Evolutionary conservation across 2,797 vertebrate genomes (phyloP).

Genomic region (Lacerta bilineata): DNA sequence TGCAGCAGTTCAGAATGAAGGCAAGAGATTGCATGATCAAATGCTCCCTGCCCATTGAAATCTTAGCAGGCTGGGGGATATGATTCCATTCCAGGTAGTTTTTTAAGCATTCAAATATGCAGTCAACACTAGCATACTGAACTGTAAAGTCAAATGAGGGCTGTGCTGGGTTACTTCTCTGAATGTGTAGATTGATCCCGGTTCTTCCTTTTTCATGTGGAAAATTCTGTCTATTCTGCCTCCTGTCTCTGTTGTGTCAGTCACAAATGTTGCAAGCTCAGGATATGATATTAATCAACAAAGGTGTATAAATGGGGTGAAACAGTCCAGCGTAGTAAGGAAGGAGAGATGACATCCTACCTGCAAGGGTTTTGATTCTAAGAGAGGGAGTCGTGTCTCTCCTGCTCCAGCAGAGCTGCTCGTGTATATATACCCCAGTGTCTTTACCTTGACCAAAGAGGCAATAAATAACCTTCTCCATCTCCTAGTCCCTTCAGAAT

Average conservation of each 20-base stretch:
- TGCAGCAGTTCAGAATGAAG: background rate
- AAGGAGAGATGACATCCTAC: background rate
- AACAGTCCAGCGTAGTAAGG: background rate
- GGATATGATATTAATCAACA: background rate
- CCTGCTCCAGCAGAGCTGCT: background rate
- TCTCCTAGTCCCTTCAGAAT: background rate
- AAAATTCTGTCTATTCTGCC: background rate
- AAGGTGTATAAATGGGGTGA: background rate
- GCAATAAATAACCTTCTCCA: background rate
- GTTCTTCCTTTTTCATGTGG: background rate
- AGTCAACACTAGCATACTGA: background rate
- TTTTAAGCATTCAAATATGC: background rate
- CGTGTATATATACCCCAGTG: background rate
- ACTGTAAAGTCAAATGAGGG: background rate
- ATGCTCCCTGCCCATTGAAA: background rate
- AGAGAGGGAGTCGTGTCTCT: background rate
- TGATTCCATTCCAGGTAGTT: background rate
- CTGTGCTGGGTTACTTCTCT: background rate
- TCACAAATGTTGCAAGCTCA: background rate
- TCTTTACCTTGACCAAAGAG: background rate
- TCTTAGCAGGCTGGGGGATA: background rate
- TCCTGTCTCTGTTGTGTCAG: background rate
- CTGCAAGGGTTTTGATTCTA: slow-evolving; percentile 10
- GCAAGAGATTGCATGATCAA: background rate
- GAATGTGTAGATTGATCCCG: background rate